phyloP scores from a whole-genome alignment of 2,113 vertebrate species.

The Hyperopisus bebe region DNA sequence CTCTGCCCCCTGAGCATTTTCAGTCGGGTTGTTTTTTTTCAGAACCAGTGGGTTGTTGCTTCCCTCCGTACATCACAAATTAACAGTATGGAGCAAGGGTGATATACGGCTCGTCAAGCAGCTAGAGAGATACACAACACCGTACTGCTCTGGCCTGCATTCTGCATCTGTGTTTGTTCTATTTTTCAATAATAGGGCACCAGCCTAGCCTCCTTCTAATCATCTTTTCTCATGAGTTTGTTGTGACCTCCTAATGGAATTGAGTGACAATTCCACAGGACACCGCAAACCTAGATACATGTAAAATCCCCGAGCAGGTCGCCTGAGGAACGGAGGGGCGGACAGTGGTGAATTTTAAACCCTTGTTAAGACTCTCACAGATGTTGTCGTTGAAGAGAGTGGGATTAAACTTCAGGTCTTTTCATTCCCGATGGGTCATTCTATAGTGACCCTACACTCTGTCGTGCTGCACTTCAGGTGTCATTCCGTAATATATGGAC shows the following conservation, averaged over 20 bases:
- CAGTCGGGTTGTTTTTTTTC: neutral
- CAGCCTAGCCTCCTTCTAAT: neutral
- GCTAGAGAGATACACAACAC: neutral
- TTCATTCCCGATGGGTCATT: neutral
- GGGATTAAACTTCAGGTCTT: neutral
- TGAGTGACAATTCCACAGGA: neutral
- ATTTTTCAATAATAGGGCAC: neutral
- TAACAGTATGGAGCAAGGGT: neutral
- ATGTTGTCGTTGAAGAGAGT: neutral
- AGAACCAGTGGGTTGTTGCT: slow-evolving; percentile 34
- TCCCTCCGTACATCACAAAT: neutral
- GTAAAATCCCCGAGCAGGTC: neutral
- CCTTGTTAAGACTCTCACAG: neutral
- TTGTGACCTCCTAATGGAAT: slow-evolving; percentile 9
- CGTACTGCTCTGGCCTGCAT: neutral
- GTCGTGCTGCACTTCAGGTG: slow-evolving; percentile 15
- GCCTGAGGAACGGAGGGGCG: neutral
- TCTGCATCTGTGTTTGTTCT: neutral
- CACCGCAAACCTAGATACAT: neutral
- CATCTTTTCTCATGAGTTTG: neutral
- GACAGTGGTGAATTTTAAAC: neutral
- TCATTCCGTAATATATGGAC: slow-evolving; percentile 3
- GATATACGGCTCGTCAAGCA: neutral
- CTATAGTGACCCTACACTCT: slow-evolving; percentile 9
- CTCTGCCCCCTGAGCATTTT: neutral